Evolutionary conservation across 2,113 vertebrate species (phyloP), one percentile per base, ranked within the genome.

Genomic region (Speoplatyrhinus poulsoni): DNA sequence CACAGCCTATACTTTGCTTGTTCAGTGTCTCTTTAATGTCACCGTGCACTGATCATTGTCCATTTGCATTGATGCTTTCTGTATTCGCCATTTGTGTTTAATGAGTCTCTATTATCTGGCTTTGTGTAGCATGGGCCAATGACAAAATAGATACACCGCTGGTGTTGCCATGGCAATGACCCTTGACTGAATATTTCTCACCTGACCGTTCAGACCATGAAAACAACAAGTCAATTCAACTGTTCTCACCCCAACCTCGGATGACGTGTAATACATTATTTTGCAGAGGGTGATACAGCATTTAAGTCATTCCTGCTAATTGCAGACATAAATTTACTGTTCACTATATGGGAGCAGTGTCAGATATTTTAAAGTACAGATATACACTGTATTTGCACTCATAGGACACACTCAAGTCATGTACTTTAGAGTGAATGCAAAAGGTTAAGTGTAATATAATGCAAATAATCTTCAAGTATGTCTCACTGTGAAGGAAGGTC

Each of bases 391-490:
- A 52, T 15, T 12, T 52, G 4, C 16, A 69, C 71, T 66, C 63
- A 81, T 19, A 48, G 62, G 15, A 67, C 26, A 36, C 60, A 26
- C 26, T 3, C 26, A 26, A 26, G 53, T 56, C 60, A 54, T 65
- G 65, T 76, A 60, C 26, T 26, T 26, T 26, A 3, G 11, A 62
- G 52, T 77, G 48, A 65, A 70, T 66, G 60, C 63, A 41, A 80
- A 74, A 81, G 80, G 82, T 85, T 73, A 83, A 76, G 65, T 65
- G 41, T 57, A 48, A 60, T 59, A 73, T 83, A 79, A 81, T 32
- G 53, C 70, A 58, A 64, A 19, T 67, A 76, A 71, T 78, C 73
- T 80, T 86, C 67, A 69, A 76, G 81, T 48, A 59, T 58, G 63
- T 3, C 73, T 79, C 53, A 53, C 65, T 76, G 12, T 10, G n/a